Base-by-base conservation (phyloP, 37 sponge, comb jelly and placozoan genomes). In the Corticium candelabrum region DNA sequence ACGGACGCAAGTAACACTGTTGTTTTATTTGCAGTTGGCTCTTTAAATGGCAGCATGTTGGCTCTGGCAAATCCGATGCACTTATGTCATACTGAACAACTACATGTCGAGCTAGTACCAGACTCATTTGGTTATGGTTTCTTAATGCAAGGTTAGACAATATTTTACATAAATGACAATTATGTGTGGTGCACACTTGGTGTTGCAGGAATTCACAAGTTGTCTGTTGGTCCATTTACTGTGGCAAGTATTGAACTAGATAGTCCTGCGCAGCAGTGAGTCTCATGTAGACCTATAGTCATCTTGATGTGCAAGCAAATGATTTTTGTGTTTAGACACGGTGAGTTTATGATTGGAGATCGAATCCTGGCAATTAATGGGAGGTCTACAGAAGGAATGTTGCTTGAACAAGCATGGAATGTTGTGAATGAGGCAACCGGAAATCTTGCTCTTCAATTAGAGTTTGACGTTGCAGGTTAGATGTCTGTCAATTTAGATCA, bases 51-150 rank as follows among this genome's bases (percentile, higher is more conserved):
- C 62, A 50, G 62, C 62, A 27, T 50, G 21, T 21, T 50, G 15
- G 62, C 15, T 50, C 62, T 50, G 15, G 11, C 62, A 7, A 70
- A 32, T 34, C 31, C 73, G 29, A 70, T 34, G 73, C 73, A 29
- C 29, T 11, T 43, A 43, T 70, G 73, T 15, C 73, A 15, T 29
- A 4, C 89, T 3, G 93, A 92, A 74, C 86, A 79, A 11, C 81
- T 92, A 81, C 35, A 35, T 3, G 82, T 92, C 11, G 76, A 37
- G 11, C 77, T 92, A 38, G 70, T 41, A 37, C 75, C 87, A 29
- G 93, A 92, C 69, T 74, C 56, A 31, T 68, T 84, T 70, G 93
- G 93, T 37, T 92, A 85, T 76, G 93, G 93, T 15, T 77, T 92
- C 40, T 78, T 77, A 3, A 72, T 92, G 34, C 73, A 80, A 62